These are phyloP conservation scores for Hybos culiciformis DNA, from an alignment of 2,888 invertebrate species.

Conservation along the genomic window DNA sequence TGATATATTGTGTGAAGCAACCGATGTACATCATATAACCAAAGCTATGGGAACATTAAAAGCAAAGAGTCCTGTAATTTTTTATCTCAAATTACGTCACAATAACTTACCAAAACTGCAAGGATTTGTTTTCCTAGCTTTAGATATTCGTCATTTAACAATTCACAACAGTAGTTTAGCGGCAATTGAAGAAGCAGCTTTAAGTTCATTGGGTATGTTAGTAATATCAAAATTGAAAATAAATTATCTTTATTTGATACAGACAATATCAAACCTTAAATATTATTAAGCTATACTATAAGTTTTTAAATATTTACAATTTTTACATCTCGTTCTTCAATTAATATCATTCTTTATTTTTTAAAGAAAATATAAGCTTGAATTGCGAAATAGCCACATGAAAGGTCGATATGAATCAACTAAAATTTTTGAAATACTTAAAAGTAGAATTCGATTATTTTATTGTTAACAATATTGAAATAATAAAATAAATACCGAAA, in stretches of 20 bases:
- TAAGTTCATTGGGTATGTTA: slow-evolving; percentile 68
- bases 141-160: slow-evolving; percentile 77
- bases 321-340: no score
- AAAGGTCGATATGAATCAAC: no score
- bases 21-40: slow-evolving; percentile 63
- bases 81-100: slow-evolving; percentile 76
- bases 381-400: no score
- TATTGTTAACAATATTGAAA: no score
- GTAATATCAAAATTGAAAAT: slow-evolving; percentile 2
- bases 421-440: no score
- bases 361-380: no score
- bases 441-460: no score
- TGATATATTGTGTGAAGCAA: slow-evolving; percentile 78
- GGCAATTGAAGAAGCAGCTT: slow-evolving; percentile 72
- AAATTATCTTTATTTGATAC: background rate
- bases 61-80: slow-evolving; percentile 66
- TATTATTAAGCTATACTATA: no score
- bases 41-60: slow-evolving; percentile 71
- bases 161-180: slow-evolving; percentile 81
- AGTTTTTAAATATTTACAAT: no score
- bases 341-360: no score
- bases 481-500: no score
- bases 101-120: slow-evolving; percentile 74
- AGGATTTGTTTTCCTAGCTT: slow-evolving; percentile 71
- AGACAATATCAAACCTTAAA: no score